Conservation (phyloP, 2,113 vertebrate species). For the Naja naja region DNA sequence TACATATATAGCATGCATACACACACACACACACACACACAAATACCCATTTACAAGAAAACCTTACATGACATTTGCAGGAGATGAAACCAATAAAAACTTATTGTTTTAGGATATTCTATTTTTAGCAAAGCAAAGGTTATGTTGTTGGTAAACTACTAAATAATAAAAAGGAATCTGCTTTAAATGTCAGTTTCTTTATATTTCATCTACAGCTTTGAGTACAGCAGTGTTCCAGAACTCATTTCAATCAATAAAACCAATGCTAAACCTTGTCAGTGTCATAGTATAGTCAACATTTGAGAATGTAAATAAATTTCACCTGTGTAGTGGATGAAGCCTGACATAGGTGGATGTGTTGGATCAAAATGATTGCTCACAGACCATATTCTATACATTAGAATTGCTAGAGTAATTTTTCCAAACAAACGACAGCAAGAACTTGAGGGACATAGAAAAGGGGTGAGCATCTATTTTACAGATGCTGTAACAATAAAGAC, state of each 20-base stretch:
- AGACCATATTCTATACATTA: neutral
- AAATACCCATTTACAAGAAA: neutral
- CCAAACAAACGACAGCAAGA: neutral
- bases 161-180: conserved; percentile 55
- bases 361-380: neutral
- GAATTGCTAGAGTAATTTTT: neutral
- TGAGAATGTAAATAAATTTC: neutral
- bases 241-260: neutral
- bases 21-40: neutral
- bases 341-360: neutral
- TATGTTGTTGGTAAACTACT: conserved; percentile 52
- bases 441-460: neutral
- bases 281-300: neutral
- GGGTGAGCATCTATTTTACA: neutral
- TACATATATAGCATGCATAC: neutral
- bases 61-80: conserved; percentile 9
- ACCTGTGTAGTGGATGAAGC: rapidly evolving
- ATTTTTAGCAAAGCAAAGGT: conserved; percentile 53
- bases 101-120: conserved; percentile 51
- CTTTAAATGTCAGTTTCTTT: conserved; percentile 49
- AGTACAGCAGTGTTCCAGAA: conserved; percentile 15
- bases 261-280: neutral
- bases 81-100: conserved; percentile 41
- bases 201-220: conserved; percentile 25
- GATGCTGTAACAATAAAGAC: neutral